These are phyloP conservation scores for Platalea minor DNA, from an alignment of 2,797 vertebrate species.

Conservation along the genomic window DNA sequence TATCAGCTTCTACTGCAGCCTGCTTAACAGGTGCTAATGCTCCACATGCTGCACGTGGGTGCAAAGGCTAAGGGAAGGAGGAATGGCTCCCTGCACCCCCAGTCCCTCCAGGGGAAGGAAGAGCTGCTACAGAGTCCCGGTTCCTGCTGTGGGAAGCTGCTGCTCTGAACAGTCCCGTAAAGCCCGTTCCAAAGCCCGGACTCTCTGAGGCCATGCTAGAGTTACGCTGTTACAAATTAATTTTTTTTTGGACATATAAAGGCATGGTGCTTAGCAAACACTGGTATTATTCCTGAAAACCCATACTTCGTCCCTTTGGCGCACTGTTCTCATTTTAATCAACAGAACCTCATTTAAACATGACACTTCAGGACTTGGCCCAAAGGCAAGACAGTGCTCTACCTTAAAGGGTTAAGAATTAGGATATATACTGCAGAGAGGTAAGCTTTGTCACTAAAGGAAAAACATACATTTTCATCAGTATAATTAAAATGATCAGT, in stretches of 20 bases:
- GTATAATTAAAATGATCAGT: not conserved
- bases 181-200: not conserved
- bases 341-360: not conserved
- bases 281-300: not conserved
- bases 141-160: not conserved
- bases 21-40: not conserved
- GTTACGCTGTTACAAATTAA: not conserved
- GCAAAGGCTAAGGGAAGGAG: not conserved
- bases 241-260: not conserved
- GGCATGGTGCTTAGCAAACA: not conserved
- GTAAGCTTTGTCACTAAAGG: not conserved
- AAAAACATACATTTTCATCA: not conserved
- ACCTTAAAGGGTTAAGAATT: not conserved
- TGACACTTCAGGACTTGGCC: not conserved
- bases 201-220: not conserved
- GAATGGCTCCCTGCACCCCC: not conserved
- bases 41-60: not conserved
- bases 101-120: not conserved
- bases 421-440: not conserved
- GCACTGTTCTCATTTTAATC: not conserved
- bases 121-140: not conserved
- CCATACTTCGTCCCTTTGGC: accelerated
- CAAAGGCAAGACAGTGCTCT: not conserved
- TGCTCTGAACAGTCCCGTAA: not conserved
- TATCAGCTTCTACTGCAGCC: not conserved